Percentiles rank a stretch among this genome's conserved stretches.
phyloP scores from a whole-genome alignment of 2,797 vertebrate genomes.

The Cynodonichthys magdalenae region DNA sequence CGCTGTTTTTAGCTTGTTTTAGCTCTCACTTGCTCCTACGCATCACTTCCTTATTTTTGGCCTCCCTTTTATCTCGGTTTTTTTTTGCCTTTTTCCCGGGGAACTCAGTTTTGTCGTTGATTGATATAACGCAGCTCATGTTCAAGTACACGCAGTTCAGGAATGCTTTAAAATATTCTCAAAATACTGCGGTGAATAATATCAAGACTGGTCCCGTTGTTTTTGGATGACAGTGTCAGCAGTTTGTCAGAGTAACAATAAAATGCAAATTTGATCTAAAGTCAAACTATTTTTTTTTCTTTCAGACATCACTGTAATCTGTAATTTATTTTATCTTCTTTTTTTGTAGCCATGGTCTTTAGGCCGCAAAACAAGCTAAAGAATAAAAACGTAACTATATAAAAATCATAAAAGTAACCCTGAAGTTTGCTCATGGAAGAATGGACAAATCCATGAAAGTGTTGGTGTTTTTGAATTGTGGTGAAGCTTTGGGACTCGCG shows the following conservation, averaged over 20 bases:
- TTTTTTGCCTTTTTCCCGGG: background rate
- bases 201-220: background rate
- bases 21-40: slow-evolving; percentile 9
- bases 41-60: background rate
- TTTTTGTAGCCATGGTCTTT: too few relatives aligned
- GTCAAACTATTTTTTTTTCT: too few relatives aligned
- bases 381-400: background rate
- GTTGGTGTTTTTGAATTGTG: slow-evolving; percentile 20
- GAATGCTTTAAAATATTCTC: background rate
- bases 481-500: slow-evolving; percentile 20
- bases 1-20: slow-evolving; percentile 1
- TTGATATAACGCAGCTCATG: slow-evolving; percentile 18
- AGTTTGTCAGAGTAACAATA: background rate
- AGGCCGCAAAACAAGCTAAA: background rate
- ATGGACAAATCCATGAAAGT: slow-evolving; percentile 2
- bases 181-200: background rate
- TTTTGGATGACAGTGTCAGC: background rate
- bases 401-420: slow-evolving; percentile 9
- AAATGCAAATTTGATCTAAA: background rate
- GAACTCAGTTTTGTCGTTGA: slow-evolving; percentile 20
- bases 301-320: too few relatives aligned
- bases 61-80: slow-evolving; percentile 4
- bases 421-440: background rate
- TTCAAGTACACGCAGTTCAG: background rate
- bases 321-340: too few relatives aligned